phyloP scores from a whole-genome alignment of 1,140 invertebrate genomes.

The Alviniconcha marisindica region DNA sequence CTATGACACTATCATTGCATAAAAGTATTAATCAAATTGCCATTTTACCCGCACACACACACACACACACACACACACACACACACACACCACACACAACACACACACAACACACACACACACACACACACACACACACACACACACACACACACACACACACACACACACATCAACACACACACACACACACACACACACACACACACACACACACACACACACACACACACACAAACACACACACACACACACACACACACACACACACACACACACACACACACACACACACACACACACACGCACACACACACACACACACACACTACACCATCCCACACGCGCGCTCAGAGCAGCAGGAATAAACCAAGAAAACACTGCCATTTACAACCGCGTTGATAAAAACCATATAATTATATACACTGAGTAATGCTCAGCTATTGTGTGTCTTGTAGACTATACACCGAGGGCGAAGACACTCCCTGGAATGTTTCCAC shows the following conservation, averaged over 20 bases:
- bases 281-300: background rate
- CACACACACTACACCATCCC: background rate
- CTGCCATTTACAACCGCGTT: no score
- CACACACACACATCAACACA: background rate
- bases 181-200: background rate
- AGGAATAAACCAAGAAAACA: no score
- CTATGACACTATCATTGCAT: no score
- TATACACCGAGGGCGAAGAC: no score
- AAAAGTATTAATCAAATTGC: no score
- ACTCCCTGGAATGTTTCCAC: no score
- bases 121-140: background rate
- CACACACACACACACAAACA: background rate
- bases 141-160: background rate
- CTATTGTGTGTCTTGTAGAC: no score
- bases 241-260: background rate
- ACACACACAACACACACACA: slow-evolving; percentile 7
- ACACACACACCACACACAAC: no score
- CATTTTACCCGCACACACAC: no score
- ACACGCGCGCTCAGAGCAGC: background rate
- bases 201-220: background rate
- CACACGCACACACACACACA: background rate
- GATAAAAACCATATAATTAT: no score
- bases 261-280: background rate
- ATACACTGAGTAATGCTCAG: no score
- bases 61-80: no score